Evolutionary conservation across 35 echinoderm and acorn worm genomes (phyloP), one percentile per base, ranked within the genome.

Genomic region (Lytechinus variegatus): DNA sequence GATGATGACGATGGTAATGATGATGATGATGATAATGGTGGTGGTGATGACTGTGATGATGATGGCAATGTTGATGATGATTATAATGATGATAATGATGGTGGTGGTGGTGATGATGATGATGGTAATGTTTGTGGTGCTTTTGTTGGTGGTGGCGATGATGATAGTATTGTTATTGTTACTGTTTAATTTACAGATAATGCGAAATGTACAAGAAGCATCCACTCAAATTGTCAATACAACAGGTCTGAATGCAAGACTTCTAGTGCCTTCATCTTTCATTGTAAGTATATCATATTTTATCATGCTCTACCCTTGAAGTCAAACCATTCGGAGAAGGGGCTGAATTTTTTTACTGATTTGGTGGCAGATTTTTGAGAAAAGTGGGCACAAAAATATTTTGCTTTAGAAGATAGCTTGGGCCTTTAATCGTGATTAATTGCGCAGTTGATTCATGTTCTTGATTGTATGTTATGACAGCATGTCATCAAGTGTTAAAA

Each of bases 181-280:
- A n/a, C n/a, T n/a, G 7, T 44, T 44, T 44, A 44, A 44, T 44
- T 44, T 44, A 21, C 54, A 93, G 91, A 93, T 93, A 12, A 93
- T 93, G 91, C 55, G 91, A n/a, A 93, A 55, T 54, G 27, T 93
- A 54, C 91, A 55, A 93, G 91, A 61, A 92, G 86, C 89, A 71
- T n/a, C 93, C 54, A 94, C 92, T 29, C 71, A 94, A 56, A 93
- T 98, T 52, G 89, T 96, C 27, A 99, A 98, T 86, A 99, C 95
- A 1, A 96, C 96, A 27, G 96, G 97, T 12, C n/a, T 99, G 33
- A 55, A 89, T 7, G 97, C 95, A 10, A 99, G 97, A 95, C 89
- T 99, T n/a, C 19, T 95, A 16, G 90, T 97, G 53, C 96, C 94
- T 10, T 53, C 94, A 92, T 90, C 53, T 54, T 96, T 94, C 55